Conservation (phyloP, 2,888 invertebrate genomes). For the Tenthredo notha region DNA sequence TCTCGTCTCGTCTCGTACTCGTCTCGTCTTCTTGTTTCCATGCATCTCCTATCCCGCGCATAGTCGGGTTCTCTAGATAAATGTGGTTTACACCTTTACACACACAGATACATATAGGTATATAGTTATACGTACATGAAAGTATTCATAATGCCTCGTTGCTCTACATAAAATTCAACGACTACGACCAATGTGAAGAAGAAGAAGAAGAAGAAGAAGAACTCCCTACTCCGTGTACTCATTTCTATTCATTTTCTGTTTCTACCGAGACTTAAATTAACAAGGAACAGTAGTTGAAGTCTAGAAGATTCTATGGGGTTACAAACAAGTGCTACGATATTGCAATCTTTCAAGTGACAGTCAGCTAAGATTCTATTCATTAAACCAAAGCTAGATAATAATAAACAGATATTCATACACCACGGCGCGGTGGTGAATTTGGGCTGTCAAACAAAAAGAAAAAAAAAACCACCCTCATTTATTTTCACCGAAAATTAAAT, state of each 20-base stretch:
- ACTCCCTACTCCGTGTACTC: neutral
- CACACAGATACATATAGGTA: neutral
- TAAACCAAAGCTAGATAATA: neutral
- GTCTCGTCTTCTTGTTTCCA: neutral
- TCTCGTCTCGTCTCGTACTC: conserved; percentile 1
- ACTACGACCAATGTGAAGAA: neutral
- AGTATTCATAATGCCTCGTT: neutral
- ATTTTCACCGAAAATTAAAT: neutral
- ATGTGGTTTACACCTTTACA: neutral
- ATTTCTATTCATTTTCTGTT: conserved; percentile 28
- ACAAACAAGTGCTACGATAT: neutral
- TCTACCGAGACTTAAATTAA: conserved; percentile 16
- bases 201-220: neutral
- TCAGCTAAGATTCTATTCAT: neutral
- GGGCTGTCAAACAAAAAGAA: neutral
- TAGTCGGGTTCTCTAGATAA: neutral
- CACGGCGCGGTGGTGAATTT: neutral
- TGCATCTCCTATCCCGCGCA: neutral
- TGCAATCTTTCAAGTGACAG: conserved; percentile 4
- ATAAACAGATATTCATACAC: neutral
- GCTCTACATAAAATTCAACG: conserved; percentile 5
- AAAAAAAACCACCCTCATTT: neutral
- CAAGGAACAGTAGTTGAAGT: conserved; percentile 18
- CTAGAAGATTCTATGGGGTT: conserved; percentile 18
- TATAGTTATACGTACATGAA: neutral